These are phyloP conservation scores for Dugesia japonica DNA, from an alignment of 2,888 invertebrate genomes.

Conservation along the genomic window DNA sequence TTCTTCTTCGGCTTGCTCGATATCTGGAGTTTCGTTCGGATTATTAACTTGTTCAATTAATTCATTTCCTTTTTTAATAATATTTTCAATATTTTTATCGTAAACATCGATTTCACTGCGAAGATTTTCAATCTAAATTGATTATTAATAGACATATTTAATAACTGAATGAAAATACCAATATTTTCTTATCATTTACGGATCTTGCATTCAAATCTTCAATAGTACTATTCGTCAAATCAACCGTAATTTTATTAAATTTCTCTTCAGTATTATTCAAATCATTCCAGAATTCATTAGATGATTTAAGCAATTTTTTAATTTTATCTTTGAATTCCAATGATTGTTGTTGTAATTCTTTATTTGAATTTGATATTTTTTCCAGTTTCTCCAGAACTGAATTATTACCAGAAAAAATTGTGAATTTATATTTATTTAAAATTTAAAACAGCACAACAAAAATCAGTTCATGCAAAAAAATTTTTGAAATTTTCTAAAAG, in stretches of 20 bases:
- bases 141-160: background rate
- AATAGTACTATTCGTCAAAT: background rate
- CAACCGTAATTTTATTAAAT: background rate
- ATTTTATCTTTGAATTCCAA: background rate
- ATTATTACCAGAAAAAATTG: background rate
- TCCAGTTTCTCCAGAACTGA: background rate
- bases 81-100: background rate
- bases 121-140: background rate
- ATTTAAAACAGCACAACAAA: too few relatives aligned
- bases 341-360: background rate
- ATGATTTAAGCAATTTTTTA: background rate
- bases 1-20: constrained; percentile 3
- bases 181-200: background rate
- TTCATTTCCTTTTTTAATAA: background rate
- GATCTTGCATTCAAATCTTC: background rate
- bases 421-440: too few relatives aligned
- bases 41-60: background rate
- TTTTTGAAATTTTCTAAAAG: too few relatives aligned
- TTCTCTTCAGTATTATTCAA: background rate
- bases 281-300: background rate
- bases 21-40: background rate
- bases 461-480: too few relatives aligned
- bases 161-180: background rate
- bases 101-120: background rate
- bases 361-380: constrained; percentile 9